Evolutionary conservation across 2,113 vertebrate species (phyloP).

Genomic region (Chlorodrepanis virens): DNA sequence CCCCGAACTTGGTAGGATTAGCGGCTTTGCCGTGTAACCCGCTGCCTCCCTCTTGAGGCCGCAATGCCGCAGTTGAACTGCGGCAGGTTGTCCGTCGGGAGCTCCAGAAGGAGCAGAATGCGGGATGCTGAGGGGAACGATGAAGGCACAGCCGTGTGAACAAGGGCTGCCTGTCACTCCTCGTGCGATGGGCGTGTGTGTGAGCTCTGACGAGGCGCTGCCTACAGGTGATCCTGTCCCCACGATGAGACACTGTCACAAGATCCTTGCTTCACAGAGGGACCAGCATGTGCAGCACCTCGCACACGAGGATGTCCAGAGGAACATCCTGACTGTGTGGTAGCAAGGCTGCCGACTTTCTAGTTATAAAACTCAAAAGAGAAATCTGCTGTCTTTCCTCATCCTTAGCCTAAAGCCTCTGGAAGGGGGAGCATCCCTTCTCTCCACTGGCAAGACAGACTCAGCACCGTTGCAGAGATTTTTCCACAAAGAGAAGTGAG

Average conservation of each 20-base stretch:
- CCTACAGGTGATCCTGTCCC: accelerated
- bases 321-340: background rate
- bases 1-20: accelerated
- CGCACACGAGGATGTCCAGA: background rate
- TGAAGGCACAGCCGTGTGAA: background rate
- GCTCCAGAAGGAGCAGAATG: accelerated
- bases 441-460: background rate
- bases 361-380: background rate
- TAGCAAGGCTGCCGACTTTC: background rate
- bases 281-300: background rate
- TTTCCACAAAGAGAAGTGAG: background rate
- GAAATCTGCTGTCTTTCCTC: background rate
- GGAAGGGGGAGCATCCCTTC: background rate
- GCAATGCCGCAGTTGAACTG: accelerated
- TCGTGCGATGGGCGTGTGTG: background rate
- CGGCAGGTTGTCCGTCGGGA: accelerated
- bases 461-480: background rate
- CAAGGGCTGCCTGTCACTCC: background rate
- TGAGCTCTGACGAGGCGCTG: background rate
- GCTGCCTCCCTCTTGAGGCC: background rate
- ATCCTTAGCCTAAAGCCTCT: background rate
- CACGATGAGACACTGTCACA: accelerated
- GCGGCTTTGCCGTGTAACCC: background rate
- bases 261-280: background rate
- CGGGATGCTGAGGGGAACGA: background rate